Evolutionary conservation across 2,888 invertebrate species (phyloP), one percentile per base, ranked within the genome.

Genomic region (Heliconius sara): DNA sequence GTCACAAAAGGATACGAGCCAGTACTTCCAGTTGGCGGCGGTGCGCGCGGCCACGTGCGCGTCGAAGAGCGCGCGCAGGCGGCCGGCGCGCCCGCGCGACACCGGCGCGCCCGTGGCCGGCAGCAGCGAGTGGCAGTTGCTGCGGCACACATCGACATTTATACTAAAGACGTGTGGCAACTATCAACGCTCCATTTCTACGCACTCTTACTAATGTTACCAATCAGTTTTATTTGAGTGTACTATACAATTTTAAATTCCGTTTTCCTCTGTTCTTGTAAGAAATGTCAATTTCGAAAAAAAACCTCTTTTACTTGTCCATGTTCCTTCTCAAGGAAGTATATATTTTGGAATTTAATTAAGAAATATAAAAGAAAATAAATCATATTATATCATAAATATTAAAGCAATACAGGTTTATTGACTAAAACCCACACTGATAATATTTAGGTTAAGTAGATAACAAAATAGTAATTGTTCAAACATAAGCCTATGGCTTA

Each of bases 31-130:
- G 94, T 99, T 98, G 88, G 97, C 97, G 90, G 97, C 96, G 27
- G 99, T 99, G 81, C 98, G 96, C 86, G 96, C 96, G 84, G 97
- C 96, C 71, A 99, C 98, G 95, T 99, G 99, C 57, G 98, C 97
- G 85, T 98, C 98, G 93, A 98, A 99, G 97, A 99, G 97, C 93
- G 99, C 98, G 86, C 97, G 97, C 96, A 99, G 97, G 89, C 98
- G 98, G 88, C 97, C 98, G 63, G 97, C 98, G 86, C 98, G 96
- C 88, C 98, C 98, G 84, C 98, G 96, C 27, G 98, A 98, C 82
- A 99, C 97, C 5, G 99, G 99, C 81, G 98, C 99, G 81, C 99
- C 99, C 83, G 99, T 99, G 79, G 99, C 99, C 74, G 99, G 99
- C 88, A 99, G 96, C 96, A 99, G 96, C 82, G 98, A 97, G 94